A percentile compares a stretch with the other conserved stretches of the same genome.
phyloP scores from a whole-genome alignment of 1,140 invertebrate species.

The Dolichoris vasculosae region DNA sequence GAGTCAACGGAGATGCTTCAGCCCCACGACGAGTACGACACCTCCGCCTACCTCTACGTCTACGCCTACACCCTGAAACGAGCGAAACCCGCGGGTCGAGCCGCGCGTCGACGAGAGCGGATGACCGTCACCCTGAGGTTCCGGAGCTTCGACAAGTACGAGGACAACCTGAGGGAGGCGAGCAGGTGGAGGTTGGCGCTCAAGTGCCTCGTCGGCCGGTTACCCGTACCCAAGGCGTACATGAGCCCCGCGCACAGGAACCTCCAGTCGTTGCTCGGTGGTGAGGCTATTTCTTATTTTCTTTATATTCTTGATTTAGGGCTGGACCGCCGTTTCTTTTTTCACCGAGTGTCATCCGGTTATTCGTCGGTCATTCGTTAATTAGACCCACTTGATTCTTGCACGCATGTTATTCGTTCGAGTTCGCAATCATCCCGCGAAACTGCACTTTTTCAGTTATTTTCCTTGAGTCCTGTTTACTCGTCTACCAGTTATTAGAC shows the following conservation, averaged over 20 bases:
- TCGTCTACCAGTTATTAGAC: no score
- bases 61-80: slow-evolving; percentile 86
- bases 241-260: slow-evolving; percentile 68
- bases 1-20: slow-evolving; percentile 70
- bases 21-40: slow-evolving; percentile 80
- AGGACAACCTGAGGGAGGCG: slow-evolving; percentile 88
- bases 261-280: slow-evolving; percentile 65
- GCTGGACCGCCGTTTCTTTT: no score
- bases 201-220: slow-evolving; percentile 79
- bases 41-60: slow-evolving; percentile 88
- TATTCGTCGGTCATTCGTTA: no score
- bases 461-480: no score
- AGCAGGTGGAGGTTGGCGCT: slow-evolving; percentile 87
- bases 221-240: slow-evolving; percentile 74
- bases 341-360: no score
- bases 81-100: slow-evolving; percentile 72
- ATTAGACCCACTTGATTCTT: no score
- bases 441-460: no score
- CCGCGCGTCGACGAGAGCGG: slow-evolving; percentile 79
- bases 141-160: slow-evolving; percentile 85
- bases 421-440: no score
- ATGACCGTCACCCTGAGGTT: slow-evolving; percentile 87
- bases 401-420: no score
- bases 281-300: slow-evolving; percentile 54
- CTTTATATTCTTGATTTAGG: no score